These are phyloP conservation scores for Hartigia nigra DNA, from an alignment of 2,888 invertebrate genomes.

Conservation along the genomic window DNA sequence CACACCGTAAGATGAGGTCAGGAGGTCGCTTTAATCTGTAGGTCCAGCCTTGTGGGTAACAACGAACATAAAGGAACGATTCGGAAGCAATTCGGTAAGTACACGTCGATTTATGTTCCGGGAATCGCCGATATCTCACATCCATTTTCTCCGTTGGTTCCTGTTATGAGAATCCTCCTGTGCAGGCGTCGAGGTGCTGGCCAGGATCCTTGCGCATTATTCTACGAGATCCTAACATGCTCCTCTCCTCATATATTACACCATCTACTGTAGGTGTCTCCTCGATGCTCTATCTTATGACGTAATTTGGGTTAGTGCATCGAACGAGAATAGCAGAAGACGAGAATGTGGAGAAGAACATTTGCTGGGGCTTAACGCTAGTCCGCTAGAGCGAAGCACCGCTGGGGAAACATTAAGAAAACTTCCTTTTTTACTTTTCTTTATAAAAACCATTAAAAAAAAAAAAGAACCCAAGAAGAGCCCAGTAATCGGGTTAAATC, in stretches of 20 bases:
- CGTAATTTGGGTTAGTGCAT: conserved; percentile 42
- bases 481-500: neutral
- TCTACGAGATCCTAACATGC: conserved; percentile 37
- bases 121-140: conserved; percentile 57
- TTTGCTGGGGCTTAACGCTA: neutral
- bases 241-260: conserved; percentile 45
- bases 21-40: neutral
- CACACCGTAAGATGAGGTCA: neutral
- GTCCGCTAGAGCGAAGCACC: neutral
- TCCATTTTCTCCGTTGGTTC: conserved; percentile 34
- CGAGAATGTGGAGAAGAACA: neutral
- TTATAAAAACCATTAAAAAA: neutral
- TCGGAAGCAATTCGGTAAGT: conserved; percentile 64
- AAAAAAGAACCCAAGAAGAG: neutral
- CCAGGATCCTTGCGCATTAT: conserved; percentile 47
- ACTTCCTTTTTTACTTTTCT: neutral
- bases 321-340: conserved; percentile 29
- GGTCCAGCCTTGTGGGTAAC: conserved; percentile 31
- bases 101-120: conserved; percentile 61
- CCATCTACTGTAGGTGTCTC: conserved; percentile 39
- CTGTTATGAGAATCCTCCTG: neutral
- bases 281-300: conserved; percentile 48
- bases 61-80: conserved; percentile 57
- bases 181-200: conserved; percentile 23
- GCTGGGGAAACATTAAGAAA: neutral